Base-by-base conservation (phyloP, 2,113 vertebrate genomes). In the Hoplias malabaricus region DNA sequence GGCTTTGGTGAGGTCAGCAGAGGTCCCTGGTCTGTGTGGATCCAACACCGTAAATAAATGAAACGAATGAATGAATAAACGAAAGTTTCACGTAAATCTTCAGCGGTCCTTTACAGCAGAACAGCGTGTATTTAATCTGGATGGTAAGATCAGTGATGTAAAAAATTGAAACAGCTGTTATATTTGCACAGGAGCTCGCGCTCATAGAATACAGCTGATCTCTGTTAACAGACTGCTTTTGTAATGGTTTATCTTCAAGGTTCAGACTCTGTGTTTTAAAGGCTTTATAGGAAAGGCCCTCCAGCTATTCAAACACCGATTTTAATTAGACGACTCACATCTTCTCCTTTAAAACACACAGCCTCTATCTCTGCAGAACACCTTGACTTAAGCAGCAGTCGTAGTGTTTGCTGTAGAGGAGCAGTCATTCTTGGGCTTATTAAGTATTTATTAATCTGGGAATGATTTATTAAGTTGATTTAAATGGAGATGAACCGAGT, bases 261-360 rank as follows among this genome's bases (percentile, higher is more conserved):
- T 36, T 33, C 59, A 63, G 59, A 63, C 59, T n/a, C 31, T 63
- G 19, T 21, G 34, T 63, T 16, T 19, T 19, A 19, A 36, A 63
- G 59, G 31, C 19, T 33, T 63, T 21, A n/a, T 36, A 36, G 34
- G n/a, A 63, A 63, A 36, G 59, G n/a, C 16, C 33, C 34, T 34
- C 59, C 31, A 21, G 59, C 31, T 63, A n/a, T 36, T 36, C 59
- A 36, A 63, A 63, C 59, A 63, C 9, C n/a, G 19, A 63, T 36
- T 63, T 36, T 63, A 33, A 63, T 63, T 63, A n/a, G n/a, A n/a
- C 21, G 59, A 63, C 31, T 63, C 59, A 63, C 59, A 63, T 63
- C 59, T 36, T 63, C 16, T 33, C 29, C 59, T 33, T 36, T 63
- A 36, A 63, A 36, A 63, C 34, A 63, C 9, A n/a, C 19, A 5